A percentile compares a stretch with the other conserved stretches of the same genome.
These are phyloP conservation scores for Ophiothrix spiculata DNA, from an alignment of 35 echinoderm and acorn worm species.

Conservation along the genomic window DNA sequence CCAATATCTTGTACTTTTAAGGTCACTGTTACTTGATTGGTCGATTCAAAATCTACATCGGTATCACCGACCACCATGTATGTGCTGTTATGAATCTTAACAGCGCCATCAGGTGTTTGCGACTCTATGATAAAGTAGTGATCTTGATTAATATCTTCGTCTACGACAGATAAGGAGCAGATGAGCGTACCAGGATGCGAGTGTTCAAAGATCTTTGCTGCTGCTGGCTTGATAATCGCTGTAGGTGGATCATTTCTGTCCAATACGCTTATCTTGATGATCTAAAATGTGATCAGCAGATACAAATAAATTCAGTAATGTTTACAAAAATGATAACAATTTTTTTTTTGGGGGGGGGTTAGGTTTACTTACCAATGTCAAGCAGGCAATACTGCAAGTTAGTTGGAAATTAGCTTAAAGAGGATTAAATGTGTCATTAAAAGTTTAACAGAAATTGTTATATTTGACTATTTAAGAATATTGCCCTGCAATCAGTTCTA, in stretches of 20 bases:
- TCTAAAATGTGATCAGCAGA: conserved; percentile 3
- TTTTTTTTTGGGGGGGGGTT: too few species aligned
- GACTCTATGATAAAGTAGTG: conserved; percentile 27
- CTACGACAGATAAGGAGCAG: conserved; percentile 6
- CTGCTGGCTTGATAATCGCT: conserved; percentile 20
- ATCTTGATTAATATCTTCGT: conserved; percentile 33
- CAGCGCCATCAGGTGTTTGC: conserved; percentile 23
- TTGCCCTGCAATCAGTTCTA: too few species aligned
- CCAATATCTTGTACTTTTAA: conserved; percentile 14
- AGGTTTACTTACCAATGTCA: too few species aligned
- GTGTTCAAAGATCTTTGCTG: conserved; percentile 7
- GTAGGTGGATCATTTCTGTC: conserved; percentile 44
- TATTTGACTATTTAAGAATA: too few species aligned
- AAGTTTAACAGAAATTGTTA: too few species aligned
- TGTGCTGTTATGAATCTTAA: conserved; percentile 11
- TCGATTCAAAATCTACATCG: not conserved
- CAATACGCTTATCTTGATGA: conserved; percentile 17
- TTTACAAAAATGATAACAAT: too few species aligned
- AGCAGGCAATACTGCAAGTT: too few species aligned
- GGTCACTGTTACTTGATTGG: not conserved
- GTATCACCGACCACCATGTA: conserved; percentile 28
- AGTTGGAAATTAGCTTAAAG: too few species aligned
- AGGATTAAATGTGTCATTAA: too few species aligned
- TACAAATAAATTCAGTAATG: too few species aligned
- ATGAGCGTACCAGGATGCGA: conserved; percentile 9